Evolutionary conservation across 2,888 invertebrate genomes (phyloP).

Genomic region (Erebia epiphron): DNA sequence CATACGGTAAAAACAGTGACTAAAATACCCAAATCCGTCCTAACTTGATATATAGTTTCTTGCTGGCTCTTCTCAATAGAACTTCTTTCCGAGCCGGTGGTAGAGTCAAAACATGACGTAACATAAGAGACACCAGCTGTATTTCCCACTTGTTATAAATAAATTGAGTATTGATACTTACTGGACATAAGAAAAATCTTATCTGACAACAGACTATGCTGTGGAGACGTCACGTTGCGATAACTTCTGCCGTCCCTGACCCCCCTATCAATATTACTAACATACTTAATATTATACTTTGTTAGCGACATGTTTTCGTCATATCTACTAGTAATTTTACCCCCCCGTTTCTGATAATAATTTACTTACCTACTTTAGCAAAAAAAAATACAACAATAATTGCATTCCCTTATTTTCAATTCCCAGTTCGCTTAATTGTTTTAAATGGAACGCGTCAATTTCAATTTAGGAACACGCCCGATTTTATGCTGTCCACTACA

Average conservation of each 20-base stretch:
- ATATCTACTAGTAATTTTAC: too few relatives aligned
- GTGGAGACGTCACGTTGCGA: neutral
- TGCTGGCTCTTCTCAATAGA: too few relatives aligned
- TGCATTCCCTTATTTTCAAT: conserved; percentile 74
- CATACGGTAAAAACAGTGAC: neutral
- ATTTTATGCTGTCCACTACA: conserved; percentile 53
- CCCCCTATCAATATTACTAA: neutral
- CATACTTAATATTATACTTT: neutral
- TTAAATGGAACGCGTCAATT: conserved; percentile 80
- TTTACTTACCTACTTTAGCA: conserved; percentile 23
- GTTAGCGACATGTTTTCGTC: conserved; percentile 6
- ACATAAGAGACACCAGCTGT: too few relatives aligned
- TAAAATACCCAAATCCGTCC: neutral
- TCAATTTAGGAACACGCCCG: conserved; percentile 69
- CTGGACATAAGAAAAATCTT: neutral
- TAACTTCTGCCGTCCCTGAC: neutral
- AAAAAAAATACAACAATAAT: conserved; percentile 53
- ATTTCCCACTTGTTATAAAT: too few relatives aligned
- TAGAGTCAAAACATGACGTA: too few relatives aligned
- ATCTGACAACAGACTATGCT: neutral
- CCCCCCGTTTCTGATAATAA: too few relatives aligned
- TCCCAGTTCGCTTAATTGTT: conserved; percentile 69
- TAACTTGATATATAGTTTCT: neutral
- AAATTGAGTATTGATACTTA: too few relatives aligned
- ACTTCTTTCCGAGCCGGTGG: too few relatives aligned